Conservation (phyloP, 2,797 vertebrate genomes). For the Muscicapa comitata region DNA sequence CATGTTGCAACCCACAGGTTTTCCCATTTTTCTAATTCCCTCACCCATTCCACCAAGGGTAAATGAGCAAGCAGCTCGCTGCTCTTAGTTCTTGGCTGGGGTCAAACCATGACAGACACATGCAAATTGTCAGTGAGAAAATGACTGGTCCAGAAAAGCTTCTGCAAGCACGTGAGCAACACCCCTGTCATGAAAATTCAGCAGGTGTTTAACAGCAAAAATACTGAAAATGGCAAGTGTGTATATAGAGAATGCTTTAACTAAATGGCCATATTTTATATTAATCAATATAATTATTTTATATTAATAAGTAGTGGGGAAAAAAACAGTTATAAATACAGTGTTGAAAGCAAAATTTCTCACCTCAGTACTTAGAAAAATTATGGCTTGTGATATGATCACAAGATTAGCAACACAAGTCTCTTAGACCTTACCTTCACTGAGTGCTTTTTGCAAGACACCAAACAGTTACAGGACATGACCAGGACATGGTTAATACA, state of each 20-base stretch:
- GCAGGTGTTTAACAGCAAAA: not conserved
- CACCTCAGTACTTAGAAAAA: not conserved
- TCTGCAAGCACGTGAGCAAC: not conserved
- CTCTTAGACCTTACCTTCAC: not conserved
- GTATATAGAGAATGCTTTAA: not conserved
- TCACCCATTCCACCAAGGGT: not conserved
- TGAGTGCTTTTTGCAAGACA: not conserved
- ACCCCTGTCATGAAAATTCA: not conserved
- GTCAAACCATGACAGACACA: not conserved
- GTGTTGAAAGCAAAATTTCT: not conserved
- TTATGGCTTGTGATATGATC: not conserved
- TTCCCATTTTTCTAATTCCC: not conserved
- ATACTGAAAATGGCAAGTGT: not conserved
- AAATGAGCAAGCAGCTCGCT: not conserved
- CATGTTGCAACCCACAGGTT: not conserved
- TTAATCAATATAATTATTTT: not conserved
- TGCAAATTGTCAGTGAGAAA: not conserved
- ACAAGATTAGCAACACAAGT: not conserved
- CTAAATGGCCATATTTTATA: not conserved
- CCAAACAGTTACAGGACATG: not conserved
- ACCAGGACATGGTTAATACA: not conserved
- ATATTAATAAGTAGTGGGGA: not conserved
- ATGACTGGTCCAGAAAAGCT: not conserved
- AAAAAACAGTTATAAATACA: not conserved
- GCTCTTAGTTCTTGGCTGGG: not conserved